Percentiles rank a stretch among this genome's conserved stretches.
Conservation (phyloP, 2,797 vertebrate species). For the Danio aesculapii region DNA sequence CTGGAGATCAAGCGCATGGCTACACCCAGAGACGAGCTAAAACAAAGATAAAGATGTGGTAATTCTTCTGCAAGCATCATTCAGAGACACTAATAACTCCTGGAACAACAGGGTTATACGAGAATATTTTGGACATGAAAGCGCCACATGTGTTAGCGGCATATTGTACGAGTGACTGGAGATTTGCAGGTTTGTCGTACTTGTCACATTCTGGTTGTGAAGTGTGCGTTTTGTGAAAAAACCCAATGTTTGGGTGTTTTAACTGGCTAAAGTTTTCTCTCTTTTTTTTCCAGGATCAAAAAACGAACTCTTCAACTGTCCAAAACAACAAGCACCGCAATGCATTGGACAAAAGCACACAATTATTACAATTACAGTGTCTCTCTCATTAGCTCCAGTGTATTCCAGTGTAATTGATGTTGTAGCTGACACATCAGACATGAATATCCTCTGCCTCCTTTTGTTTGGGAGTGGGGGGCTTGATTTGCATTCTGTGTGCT, state of each 20-base stretch:
- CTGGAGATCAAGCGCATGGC: slow-evolving; percentile 64
- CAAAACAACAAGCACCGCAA: slow-evolving; percentile 58
- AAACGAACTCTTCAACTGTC: slow-evolving; percentile 45
- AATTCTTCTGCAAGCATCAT: slow-evolving; percentile 64
- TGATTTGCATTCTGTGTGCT: slow-evolving; percentile 73
- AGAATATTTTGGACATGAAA: slow-evolving; percentile 51
- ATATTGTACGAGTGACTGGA: slow-evolving; percentile 37
- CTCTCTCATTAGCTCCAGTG: slow-evolving; percentile 89
- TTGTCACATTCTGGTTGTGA: slow-evolving; percentile 8
- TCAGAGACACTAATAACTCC: slow-evolving; percentile 58
- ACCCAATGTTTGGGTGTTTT: not conserved
- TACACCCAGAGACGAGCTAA: slow-evolving; percentile 73
- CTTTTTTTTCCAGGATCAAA: slow-evolving; percentile 9
- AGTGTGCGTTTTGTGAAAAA: slow-evolving; percentile 25
- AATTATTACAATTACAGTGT: slow-evolving; percentile 91
- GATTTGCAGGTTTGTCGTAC: slow-evolving; percentile 13
- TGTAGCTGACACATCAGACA: slow-evolving; percentile 91
- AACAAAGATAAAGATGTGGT: slow-evolving; percentile 65
- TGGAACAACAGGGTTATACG: slow-evolving; percentile 54
- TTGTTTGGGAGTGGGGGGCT: slow-evolving; percentile 81
- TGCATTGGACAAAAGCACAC: slow-evolving; percentile 85
- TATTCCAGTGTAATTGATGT: slow-evolving; percentile 92
- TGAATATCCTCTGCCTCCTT: slow-evolving; percentile 90
- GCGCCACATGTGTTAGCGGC: slow-evolving; percentile 21
- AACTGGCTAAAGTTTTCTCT: slow-evolving; percentile 30